Percentiles rank a stretch among this genome's conserved stretches.
Evolutionary conservation across 64 coral and sea anemone genomes (phyloP).

Genomic region (Montipora efflorescens): DNA sequence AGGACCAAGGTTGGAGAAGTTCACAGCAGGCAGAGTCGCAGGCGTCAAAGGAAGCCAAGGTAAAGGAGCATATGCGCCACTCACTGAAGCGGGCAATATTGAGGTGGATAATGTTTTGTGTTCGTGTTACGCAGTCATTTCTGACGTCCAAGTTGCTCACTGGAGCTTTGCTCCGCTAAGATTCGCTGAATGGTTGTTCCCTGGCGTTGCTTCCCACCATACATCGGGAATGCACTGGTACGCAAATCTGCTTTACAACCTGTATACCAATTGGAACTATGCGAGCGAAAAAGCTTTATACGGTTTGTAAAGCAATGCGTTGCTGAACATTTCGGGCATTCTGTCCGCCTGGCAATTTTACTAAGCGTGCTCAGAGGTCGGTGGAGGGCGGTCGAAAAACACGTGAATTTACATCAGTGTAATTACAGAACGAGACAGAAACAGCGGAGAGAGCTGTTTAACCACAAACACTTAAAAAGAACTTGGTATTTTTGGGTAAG

Average conservation of each 20-base stretch:
- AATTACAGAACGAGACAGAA: not conserved
- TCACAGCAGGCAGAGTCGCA: constrained; percentile 64
- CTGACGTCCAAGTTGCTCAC: constrained; percentile 61
- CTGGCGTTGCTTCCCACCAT: constrained; percentile 20
- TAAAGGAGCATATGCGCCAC: constrained; percentile 75
- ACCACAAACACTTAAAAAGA: not conserved
- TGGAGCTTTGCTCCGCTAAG: constrained; percentile 80
- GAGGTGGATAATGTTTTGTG: constrained; percentile 71
- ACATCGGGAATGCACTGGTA: constrained; percentile 82
- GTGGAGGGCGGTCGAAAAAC: not conserved
- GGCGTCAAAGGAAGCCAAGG: constrained; percentile 18
- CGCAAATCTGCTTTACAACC: constrained; percentile 42
- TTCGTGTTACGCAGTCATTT: constrained; percentile 82
- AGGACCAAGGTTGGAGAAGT: constrained; percentile 28
- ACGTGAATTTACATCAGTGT: constrained; percentile 1
- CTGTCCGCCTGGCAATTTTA: not conserved
- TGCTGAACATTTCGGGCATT: not conserved
- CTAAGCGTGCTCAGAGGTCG: not conserved
- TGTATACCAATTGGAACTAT: constrained; percentile 63
- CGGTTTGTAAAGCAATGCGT: not conserved
- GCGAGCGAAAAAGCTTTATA: not conserved
- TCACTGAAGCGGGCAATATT: constrained; percentile 84
- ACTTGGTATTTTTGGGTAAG: not conserved
- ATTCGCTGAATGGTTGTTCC: constrained; percentile 51
- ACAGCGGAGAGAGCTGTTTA: not conserved